Evolutionary conservation across 2,113 vertebrate genomes (phyloP).

Genomic region (Physeter macrocephalus): DNA sequence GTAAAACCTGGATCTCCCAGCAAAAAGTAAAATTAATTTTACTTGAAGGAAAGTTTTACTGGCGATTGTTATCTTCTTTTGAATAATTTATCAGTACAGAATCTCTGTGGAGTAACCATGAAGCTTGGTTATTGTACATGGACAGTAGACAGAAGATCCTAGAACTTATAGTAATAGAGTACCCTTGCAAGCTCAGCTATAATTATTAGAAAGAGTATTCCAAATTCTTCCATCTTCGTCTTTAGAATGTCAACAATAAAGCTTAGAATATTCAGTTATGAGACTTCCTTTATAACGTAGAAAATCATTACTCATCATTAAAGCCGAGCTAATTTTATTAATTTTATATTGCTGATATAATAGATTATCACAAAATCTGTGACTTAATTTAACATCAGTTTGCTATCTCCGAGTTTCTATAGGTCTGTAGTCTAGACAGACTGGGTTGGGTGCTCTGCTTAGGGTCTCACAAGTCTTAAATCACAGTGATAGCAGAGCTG

Average conservation of each 20-base stretch:
- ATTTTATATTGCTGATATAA: not conserved
- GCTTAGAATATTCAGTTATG: not conserved
- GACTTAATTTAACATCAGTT: not conserved
- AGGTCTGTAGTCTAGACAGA: accelerated
- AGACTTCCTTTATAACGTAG: not conserved
- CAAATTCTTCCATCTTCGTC: not conserved
- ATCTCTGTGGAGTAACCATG: not conserved
- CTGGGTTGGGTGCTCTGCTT: not conserved
- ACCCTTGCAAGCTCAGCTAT: not conserved
- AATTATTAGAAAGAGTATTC: not conserved
- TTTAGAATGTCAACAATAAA: not conserved
- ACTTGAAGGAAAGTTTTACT: not conserved
- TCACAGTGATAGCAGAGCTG: not conserved
- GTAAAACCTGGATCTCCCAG: not conserved
- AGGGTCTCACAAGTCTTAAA: not conserved
- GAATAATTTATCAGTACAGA: not conserved
- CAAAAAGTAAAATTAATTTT: not conserved
- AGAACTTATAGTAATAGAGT: not conserved
- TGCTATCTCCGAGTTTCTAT: not conserved
- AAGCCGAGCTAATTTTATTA: not conserved
- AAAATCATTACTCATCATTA: not conserved
- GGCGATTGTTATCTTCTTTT: not conserved
- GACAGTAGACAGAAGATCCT: not conserved
- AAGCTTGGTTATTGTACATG: not conserved
- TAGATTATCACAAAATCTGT: not conserved